Evolutionary conservation across 2,113 vertebrate species (phyloP).

Genomic region (Cochlearius cochlearius): DNA sequence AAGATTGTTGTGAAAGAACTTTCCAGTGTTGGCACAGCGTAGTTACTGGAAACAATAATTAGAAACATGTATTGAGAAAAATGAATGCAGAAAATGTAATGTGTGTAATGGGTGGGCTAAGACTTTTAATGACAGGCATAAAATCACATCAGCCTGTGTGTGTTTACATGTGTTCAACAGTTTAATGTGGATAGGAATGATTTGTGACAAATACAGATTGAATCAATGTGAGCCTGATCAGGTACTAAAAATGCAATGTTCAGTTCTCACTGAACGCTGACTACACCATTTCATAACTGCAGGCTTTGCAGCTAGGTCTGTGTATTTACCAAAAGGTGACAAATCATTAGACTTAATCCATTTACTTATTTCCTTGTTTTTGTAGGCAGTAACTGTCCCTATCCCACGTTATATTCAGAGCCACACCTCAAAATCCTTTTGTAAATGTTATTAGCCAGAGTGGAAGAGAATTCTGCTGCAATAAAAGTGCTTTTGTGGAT

Average conservation of each 20-base stretch:
- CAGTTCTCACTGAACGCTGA: neutral
- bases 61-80: neutral
- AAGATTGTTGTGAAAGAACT: neutral
- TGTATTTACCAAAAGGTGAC: neutral
- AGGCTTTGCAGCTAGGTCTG: neutral
- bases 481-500: neutral
- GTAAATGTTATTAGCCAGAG: neutral
- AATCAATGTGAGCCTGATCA: neutral
- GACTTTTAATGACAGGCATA: neutral
- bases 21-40: neutral
- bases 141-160: neutral
- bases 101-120: neutral
- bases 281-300: neutral
- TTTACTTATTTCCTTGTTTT: neutral
- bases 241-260: neutral
- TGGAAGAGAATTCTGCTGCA: neutral
- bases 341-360: neutral
- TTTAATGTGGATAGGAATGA: neutral
- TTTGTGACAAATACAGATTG: neutral
- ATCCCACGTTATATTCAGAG: neutral
- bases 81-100: neutral
- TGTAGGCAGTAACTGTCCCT: neutral
- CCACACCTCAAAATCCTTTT: neutral
- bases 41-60: neutral
- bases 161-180: neutral